Base-by-base conservation (phyloP, 2,797 vertebrate species). In the Apogon hyalosoma region DNA sequence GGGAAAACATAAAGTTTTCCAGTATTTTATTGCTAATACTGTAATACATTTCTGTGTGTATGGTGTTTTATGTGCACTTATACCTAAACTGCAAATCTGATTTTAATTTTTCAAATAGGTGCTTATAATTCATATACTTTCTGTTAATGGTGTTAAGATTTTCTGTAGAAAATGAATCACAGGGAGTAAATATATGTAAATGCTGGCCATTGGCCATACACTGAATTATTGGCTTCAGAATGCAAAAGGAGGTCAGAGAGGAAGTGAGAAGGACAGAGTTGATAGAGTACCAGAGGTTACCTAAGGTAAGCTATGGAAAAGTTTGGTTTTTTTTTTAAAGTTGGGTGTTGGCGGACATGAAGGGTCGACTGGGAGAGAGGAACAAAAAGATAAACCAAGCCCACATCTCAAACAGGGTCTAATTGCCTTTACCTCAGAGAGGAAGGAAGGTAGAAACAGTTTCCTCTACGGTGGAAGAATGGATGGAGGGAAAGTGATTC, bases 401-500 rank as follows among this genome's bases (percentile, higher is more conserved):
- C 77, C 59, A 66, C 75, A 71, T 85, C 63, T 79, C 73, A 80
- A 82, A 84, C 89, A 90, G 91, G 76, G 75, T 55, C 89, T 88
- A 90, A 91, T 92, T 92, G 92, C 82, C 68, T 84, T 69, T 69
- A 86, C 80, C 80, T 86, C 69, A 52, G 75, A 84, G 74, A 69
- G 46, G 73, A 43, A 0, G 11, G 63, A 31, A 50, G 38, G 46
- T 62, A 68, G 52, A 51, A 82, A 69, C 31, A 65, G 28, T 70
- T 71, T 67, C 46, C 49, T 77, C 63, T 55, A 57, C 63, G 16
- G 50, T 45, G 41, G 2, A 11, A 24, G 60, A 75, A 68, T 74
- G 59, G 67, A 71, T 41, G 31, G 56, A 82, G 55, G 61, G 66
- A 68, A 83, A 87, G 63, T 36, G 39, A 78, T 79, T 85, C 87